A percentile compares a stretch with the other conserved stretches of the same genome.
phyloP scores from a whole-genome alignment of 2,888 invertebrate genomes.

The Heliconius erato region DNA sequence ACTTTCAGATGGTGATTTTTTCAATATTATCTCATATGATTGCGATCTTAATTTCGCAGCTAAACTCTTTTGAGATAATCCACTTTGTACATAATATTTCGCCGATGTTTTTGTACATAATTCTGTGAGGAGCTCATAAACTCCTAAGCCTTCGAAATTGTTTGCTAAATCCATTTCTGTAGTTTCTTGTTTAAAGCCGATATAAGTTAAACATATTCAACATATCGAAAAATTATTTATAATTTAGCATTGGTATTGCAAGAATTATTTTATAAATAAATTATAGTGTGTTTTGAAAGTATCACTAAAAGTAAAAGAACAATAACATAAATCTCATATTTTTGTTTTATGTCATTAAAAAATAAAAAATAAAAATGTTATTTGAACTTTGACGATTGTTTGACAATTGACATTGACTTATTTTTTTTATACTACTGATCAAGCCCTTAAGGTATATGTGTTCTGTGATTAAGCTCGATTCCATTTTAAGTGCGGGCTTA shows the following conservation, averaged over 20 bases:
- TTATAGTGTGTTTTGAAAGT: no score
- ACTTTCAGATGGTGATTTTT: conserved; percentile 67
- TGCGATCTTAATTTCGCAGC: conserved; percentile 73
- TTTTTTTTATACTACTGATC: no score
- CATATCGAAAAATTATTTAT: not conserved
- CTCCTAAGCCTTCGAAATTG: conserved; percentile 63
- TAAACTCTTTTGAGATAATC: conserved; percentile 67
- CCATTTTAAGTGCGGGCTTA: no score
- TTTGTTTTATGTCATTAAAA: no score
- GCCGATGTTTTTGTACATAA: conserved; percentile 73
- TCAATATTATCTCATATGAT: conserved; percentile 78
- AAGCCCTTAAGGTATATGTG: no score
- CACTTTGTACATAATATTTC: conserved; percentile 66
- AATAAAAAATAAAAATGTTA: no score
- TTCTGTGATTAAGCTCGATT: no score
- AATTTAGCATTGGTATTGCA: not conserved
- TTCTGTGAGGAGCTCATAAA: conserved; percentile 73
- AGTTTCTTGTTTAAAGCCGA: not conserved
- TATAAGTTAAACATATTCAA: not conserved
- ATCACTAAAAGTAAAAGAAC: no score
- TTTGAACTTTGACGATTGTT: no score
- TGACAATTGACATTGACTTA: no score
- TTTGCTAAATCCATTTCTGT: conserved; percentile 10
- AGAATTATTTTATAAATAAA: not conserved
- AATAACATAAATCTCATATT: no score